These are phyloP conservation scores for Atrina japonica DNA, from an alignment of 2,888 invertebrate species.

Conservation along the genomic window DNA sequence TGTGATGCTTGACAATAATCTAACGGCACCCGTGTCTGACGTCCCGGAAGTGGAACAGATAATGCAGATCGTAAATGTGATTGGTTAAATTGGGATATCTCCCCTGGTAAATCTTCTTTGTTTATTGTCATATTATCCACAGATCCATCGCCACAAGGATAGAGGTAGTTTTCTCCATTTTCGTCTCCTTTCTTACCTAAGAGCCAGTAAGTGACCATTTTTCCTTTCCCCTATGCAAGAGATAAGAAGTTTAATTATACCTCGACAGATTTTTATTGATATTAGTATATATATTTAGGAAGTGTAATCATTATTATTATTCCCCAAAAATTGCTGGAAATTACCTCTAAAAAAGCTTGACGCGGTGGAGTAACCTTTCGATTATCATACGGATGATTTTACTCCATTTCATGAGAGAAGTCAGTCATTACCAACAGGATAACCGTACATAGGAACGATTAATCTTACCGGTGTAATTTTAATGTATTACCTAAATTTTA, in stretches of 20 bases:
- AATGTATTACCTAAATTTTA: too few species aligned
- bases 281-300: too few species aligned
- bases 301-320: too few species aligned
- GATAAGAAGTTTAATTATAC: background rate
- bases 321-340: too few species aligned
- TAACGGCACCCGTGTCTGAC: background rate
- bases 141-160: background rate
- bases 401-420: too few species aligned
- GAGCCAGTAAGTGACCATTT: constrained; percentile 44
- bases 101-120: constrained; percentile 37
- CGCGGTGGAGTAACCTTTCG: too few species aligned
- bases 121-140: background rate
- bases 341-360: too few species aligned
- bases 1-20: background rate
- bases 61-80: constrained; percentile 31
- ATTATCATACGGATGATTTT: too few species aligned
- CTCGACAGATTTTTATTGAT: too few species aligned
- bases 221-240: constrained; percentile 41
- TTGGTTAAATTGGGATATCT: constrained; percentile 29
- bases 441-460: too few species aligned
- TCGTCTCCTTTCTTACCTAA: constrained; percentile 10
- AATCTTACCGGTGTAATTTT: too few species aligned
- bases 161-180: background rate
- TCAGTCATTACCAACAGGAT: too few species aligned
- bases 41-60: constrained; percentile 21